Percentiles rank a stretch among this genome's conserved stretches.
Evolutionary conservation across 2,113 vertebrate species (phyloP).

Genomic region (Asarcornis scutulata): DNA sequence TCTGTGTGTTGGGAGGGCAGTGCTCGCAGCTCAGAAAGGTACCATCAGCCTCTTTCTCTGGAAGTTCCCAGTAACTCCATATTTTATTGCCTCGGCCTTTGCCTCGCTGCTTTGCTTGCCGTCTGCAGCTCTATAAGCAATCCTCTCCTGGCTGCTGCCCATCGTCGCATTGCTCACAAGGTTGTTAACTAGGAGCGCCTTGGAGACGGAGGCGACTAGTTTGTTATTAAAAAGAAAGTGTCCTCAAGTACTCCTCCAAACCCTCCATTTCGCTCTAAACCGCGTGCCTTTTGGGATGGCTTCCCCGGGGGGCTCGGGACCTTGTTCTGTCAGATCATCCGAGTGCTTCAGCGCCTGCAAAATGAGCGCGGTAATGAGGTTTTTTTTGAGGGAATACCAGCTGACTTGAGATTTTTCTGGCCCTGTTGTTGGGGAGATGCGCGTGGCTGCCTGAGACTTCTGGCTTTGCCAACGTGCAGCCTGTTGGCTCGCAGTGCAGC

Average conservation of each 20-base stretch:
- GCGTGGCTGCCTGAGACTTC: background rate
- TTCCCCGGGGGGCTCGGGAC: background rate
- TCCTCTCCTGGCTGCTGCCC: background rate
- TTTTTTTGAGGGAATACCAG: background rate
- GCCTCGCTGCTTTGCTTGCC: constrained; percentile 8
- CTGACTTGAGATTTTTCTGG: background rate
- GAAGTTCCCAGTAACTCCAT: background rate
- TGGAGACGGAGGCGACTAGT: constrained; percentile 34
- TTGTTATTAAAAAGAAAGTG: constrained; percentile 39
- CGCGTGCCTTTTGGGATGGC: background rate
- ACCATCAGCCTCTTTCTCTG: background rate
- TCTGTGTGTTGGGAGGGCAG: background rate
- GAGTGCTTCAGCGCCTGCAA: constrained; percentile 29
- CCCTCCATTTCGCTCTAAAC: background rate
- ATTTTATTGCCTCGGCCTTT: background rate
- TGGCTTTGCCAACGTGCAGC: background rate
- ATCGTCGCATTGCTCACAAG: background rate
- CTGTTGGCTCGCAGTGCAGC: background rate
- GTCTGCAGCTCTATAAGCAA: constrained; percentile 20
- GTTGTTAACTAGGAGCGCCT: constrained; percentile 53
- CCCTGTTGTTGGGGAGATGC: background rate
- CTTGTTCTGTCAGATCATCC: background rate
- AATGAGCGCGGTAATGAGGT: background rate
- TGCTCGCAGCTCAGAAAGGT: background rate
- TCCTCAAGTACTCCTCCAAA: constrained; percentile 42